These are phyloP conservation scores for Calcarius lapponicus DNA, from an alignment of 2,797 vertebrate genomes.

Conservation along the genomic window DNA sequence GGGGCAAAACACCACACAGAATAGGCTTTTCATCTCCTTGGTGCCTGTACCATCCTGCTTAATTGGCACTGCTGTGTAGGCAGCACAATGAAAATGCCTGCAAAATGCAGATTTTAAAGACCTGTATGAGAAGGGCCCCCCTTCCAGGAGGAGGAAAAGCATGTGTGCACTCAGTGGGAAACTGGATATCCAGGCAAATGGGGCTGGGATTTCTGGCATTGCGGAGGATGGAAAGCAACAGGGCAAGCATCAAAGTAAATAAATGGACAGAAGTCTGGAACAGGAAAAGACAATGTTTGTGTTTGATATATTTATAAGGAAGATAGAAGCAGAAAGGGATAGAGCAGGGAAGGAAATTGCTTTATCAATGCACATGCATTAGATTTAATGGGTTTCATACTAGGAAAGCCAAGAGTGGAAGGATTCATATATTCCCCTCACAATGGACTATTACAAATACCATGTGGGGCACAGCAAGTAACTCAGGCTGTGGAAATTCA, in stretches of 20 bases:
- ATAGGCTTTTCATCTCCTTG: background rate
- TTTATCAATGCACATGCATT: background rate
- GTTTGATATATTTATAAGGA: background rate
- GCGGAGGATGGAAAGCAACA: background rate
- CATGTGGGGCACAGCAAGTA: background rate
- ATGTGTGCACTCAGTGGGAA: background rate
- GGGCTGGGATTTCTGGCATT: background rate
- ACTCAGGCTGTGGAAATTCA: background rate
- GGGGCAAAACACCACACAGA: background rate
- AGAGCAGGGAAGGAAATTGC: background rate
- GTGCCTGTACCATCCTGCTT: background rate
- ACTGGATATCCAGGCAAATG: background rate
- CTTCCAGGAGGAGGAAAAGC: background rate
- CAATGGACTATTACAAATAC: background rate
- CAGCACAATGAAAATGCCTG: background rate
- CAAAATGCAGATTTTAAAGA: background rate
- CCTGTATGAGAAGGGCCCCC: background rate
- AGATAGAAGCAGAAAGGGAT: background rate
- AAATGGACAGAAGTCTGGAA: conserved; percentile 11
- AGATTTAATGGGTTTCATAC: background rate
- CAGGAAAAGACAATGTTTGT: background rate
- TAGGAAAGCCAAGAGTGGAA: background rate
- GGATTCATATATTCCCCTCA: background rate
- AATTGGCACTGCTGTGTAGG: background rate
- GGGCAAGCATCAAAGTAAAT: background rate